Base-by-base conservation (phyloP, 2,113 vertebrate species). In the Alosa alosa region DNA sequence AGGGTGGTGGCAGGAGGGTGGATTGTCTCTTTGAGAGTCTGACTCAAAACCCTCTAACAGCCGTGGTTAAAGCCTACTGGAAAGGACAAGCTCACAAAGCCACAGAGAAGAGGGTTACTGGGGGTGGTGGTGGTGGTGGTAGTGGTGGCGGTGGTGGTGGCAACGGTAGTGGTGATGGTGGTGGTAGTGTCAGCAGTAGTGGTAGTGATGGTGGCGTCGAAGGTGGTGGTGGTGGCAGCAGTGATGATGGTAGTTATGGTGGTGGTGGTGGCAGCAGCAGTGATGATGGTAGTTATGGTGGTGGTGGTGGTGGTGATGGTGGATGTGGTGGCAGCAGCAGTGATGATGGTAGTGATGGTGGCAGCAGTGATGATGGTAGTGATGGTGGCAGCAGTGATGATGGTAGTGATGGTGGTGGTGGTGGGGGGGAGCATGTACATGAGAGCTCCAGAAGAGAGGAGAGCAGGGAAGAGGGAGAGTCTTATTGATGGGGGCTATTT, bases 401-500 rank as follows among this genome's bases (percentile, higher is more conserved):
- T n/a, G n/a, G n/a, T n/a, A n/a, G n/a, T n/a, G n/a, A n/a, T n/a
- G 22, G 8, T 5, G 1, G 4, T 3, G 8, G 60, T 18, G 8
- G 18, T 82, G 60, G 84, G 11, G 36, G 9, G 85, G 31, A 49
- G 44, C 10, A 81, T 64, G 46, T 25, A 68, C 15, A 81, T 45
- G 36, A n/a, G 41, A 49, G 10, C 22, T 47, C 31, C 31, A 64
- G 60, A 57, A n/a, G 13, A 36, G 47, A 41, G 55, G 49, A 49
- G 52, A 39, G 44, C 49, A 81, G 81, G 13, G 47, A 47, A 0
- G 22, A 44, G 10, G 36, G 39, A 52, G 81, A n/a, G 82, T 20
- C 84, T 90, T 93, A 94, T 92, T 93, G 93, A 94, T 92, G 82
- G 89, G 91, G 89, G n/a, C 92, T 91, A 94, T 93, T 93, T 93